Evolutionary conservation across 1,140 invertebrate genomes (phyloP), one percentile per base, ranked within the genome.

Genomic region (Diabrotica undecimpunctata): DNA sequence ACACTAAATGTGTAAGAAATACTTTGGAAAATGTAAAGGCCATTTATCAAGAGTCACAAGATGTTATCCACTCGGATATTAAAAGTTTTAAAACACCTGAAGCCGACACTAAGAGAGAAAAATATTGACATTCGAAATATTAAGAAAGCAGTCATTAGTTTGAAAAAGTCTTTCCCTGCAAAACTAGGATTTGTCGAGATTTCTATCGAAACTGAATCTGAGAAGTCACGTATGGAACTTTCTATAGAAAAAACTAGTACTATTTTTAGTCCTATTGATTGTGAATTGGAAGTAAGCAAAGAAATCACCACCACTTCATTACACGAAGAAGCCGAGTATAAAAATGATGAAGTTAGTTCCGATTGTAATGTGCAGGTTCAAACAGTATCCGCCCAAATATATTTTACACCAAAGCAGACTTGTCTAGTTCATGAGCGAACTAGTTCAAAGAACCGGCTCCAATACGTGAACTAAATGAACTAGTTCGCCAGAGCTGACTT

Each of bases 201-300:
- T 54, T 54, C 53, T n/a, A 54, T 54, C 53, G 53, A 54, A 54
- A 54, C 53, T 54, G 53, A 54, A 54, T 54, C 53, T 54, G 53
- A 54, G 14, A 8, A 25, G 11, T 54, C 53, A 6, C 53, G 10
- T 54, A 54, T 54, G 53, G 13, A 54, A 12, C 13, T 54, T 14
- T 54, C 13, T 12, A 54, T 54, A 54, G 53, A 35, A 54, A 12
- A 54, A 54, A 54, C n/a, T 54, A 54, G 53, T 54, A 54, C 53
- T 54, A 54, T 25, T 54, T 12, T 54, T 14, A 46, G 39, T 46
- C 39, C 7, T 46, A 46, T 46, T 46, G 39, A 46, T 46, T 46
- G 39, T 46, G 53, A 54, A 54, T 54, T 54, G 53, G 12, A 54
- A 12, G 53, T 25, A 54, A 54, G 11, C 9, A 14, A 35, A 54